Base-by-base conservation (phyloP, 2,888 invertebrate genomes). In the Acronicta psi region DNA sequence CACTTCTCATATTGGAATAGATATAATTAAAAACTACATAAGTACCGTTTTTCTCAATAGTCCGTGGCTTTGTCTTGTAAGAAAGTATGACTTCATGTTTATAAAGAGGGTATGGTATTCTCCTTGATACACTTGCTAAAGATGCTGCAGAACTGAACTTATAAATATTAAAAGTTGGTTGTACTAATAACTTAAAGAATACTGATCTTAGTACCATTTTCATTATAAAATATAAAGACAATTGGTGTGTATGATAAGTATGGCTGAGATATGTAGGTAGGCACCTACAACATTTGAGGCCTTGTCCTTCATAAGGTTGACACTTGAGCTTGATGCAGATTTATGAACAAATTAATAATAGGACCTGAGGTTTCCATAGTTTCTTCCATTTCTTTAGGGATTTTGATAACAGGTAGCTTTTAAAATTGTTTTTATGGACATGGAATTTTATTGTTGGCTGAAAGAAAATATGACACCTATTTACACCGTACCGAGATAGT, bases 151-250 rank as follows among this genome's bases (percentile, higher is more conserved):
- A 20, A 14, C 7, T 23, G 7, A 36, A 9, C 46, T 54, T 69
- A 18, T 23, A 25, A 43, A 41, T 41, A 41, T 17, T 57, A 40
- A 20, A 20, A 0, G 43, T n/a, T 14, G 59, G 29, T 41, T 45
- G 59, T 11, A 46, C 9, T 38, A 62, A 7, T n/a, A 69, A 45
- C 18, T 44, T 45, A 10, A 44, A 62, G 34, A 64, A n/a, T 17
- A 68, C 17, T 52, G 71, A 57, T 67, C 47, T 59, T 36, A 74
- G 31, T 41, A 41, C 47, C 75, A 75, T 75, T 38, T 16, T 43
- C 9, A 4, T 13, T 8, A 18, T 3, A 10, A 29, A 29, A 11
- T 23, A 11, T 23, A 7, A 29, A 4, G 11, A 13, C 13, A 17
- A 8, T 13, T n/a, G n/a, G n/a, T 17, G 2, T 34, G 34, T 1